These are phyloP conservation scores for Elysia crispata DNA, from an alignment of 2,888 invertebrate species.

Conservation along the genomic window DNA sequence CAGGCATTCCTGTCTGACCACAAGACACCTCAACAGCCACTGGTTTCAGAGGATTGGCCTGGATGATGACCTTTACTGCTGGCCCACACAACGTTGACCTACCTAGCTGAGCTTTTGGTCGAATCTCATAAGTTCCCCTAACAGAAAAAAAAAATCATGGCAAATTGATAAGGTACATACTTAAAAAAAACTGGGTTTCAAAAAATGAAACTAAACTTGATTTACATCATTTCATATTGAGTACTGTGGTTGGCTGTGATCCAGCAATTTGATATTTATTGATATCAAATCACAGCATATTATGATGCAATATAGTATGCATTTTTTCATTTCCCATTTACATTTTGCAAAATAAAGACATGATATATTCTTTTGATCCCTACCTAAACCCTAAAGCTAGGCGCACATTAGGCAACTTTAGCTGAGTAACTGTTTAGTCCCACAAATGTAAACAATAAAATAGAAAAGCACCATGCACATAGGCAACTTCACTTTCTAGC, in stretches of 20 bases:
- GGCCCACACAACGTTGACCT: slow-evolving; percentile 65
- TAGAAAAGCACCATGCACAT: background rate
- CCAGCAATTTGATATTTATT: too few relatives aligned
- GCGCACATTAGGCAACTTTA: background rate
- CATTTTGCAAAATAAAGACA: too few relatives aligned
- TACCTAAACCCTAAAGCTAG: slow-evolving; percentile 1
- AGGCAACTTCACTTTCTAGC: background rate
- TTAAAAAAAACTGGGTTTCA: background rate
- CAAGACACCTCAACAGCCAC: slow-evolving; percentile 67
- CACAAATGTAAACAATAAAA: background rate
- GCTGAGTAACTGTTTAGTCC: background rate
- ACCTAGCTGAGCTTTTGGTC: slow-evolving; percentile 70
- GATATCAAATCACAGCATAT: too few relatives aligned
- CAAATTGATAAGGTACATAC: too few relatives aligned
- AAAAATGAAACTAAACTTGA: background rate
- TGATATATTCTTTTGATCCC: too few relatives aligned
- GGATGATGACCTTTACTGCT: slow-evolving; percentile 70
- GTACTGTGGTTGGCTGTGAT: too few relatives aligned
- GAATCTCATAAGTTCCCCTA: slow-evolving; percentile 75
- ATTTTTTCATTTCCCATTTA: too few relatives aligned
- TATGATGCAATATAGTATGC: too few relatives aligned
- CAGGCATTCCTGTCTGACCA: slow-evolving; percentile 61
- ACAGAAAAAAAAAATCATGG: slow-evolving; percentile 45
- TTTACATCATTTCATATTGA: too few relatives aligned
- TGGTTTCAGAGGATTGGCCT: slow-evolving; percentile 72